Conservation (phyloP, 2,797 vertebrate species). For the Gorsachius magnificus region DNA sequence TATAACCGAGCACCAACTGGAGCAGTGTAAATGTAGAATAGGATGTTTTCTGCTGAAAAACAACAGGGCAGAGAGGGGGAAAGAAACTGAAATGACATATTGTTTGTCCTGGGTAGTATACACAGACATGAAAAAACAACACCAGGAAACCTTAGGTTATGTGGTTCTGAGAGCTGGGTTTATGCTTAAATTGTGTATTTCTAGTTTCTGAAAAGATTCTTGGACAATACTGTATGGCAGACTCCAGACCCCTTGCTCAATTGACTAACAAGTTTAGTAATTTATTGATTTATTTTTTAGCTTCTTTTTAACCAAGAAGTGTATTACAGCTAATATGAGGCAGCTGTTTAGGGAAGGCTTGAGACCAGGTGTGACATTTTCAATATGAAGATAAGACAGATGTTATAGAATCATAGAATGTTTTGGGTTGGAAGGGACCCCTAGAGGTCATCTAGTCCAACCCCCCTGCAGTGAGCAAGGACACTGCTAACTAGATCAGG, state of each 20-base stretch:
- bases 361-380: neutral
- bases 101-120: neutral
- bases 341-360: neutral
- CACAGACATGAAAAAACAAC: neutral
- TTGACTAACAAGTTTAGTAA: neutral
- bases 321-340: neutral
- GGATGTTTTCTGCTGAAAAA: neutral
- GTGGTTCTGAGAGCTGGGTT: neutral
- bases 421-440: too few relatives aligned
- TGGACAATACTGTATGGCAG: neutral
- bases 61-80: neutral
- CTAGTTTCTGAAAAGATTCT: neutral
- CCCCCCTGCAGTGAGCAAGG: too few relatives aligned
- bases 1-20: neutral
- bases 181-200: neutral
- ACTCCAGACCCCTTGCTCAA: neutral
- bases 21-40: neutral
- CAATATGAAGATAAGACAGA: neutral
- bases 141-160: neutral
- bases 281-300: neutral
- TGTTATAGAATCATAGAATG: neutral
- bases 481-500: too few relatives aligned
- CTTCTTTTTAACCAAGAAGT: neutral
- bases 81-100: neutral
- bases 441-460: too few relatives aligned